A percentile compares a stretch with the other conserved stretches of the same genome.
phyloP scores from a whole-genome alignment of 2,888 invertebrate species.

The Allygus modestus region DNA sequence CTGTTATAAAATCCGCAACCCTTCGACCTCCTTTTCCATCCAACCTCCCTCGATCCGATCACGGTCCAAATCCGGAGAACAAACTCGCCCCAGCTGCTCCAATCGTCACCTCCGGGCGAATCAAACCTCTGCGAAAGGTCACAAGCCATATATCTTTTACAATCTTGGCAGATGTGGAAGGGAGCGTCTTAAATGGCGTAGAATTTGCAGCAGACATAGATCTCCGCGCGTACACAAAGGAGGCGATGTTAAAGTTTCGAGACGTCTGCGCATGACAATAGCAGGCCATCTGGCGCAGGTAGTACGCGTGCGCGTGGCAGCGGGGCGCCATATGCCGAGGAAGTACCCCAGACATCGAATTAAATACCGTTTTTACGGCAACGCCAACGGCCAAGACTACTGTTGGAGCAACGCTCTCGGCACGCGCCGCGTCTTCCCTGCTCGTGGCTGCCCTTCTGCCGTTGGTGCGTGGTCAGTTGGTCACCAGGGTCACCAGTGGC shows the following conservation, averaged over 20 bases:
- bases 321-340: conserved; percentile 47
- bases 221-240: conserved; percentile 27
- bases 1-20: not conserved
- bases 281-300: not conserved
- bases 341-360: conserved; percentile 56
- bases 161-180: conserved; percentile 33
- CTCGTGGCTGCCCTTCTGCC: not conserved
- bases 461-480: not conserved
- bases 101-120: conserved; percentile 35
- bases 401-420: conserved; percentile 3
- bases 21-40: not conserved
- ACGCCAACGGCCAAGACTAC: conserved; percentile 49
- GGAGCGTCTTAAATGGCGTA: conserved; percentile 27
- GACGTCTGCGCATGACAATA: conserved; percentile 34
- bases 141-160: conserved; percentile 31
- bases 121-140: not conserved
- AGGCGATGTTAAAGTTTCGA: conserved; percentile 22
- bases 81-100: conserved; percentile 26
- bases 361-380: conserved; percentile 60
- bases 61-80: conserved; percentile 19
- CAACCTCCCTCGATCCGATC: not conserved
- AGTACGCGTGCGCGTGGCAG: conserved; percentile 51
- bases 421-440: not conserved
- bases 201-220: conserved; percentile 27
- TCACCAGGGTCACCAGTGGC: too few species aligned